Evolutionary conservation across 37 sponge, comb jelly and placozoan genomes (phyloP).

Genomic region (Cliona cf. orientalis): DNA sequence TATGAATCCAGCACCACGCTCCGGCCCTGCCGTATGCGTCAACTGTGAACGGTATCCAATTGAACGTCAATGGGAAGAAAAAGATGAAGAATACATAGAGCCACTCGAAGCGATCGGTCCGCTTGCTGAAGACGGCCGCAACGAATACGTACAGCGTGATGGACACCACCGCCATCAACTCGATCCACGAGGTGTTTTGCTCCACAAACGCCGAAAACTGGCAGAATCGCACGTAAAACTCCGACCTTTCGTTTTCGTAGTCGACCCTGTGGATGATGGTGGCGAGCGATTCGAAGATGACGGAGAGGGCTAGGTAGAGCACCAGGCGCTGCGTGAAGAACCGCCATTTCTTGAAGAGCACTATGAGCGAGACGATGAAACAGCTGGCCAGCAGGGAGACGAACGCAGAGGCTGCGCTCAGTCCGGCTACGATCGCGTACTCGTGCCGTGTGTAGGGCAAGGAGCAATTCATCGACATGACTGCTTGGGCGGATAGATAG

Average conservation of each 20-base stretch:
- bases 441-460: background rate
- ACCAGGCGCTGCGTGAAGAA: conserved; percentile 79
- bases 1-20: conserved; percentile 78
- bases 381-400: conserved; percentile 26
- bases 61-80: conserved; percentile 35
- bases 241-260: conserved; percentile 8
- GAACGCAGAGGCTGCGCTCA: background rate
- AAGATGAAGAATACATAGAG: conserved; percentile 34
- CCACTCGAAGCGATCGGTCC: conserved; percentile 1
- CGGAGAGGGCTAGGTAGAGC: conserved; percentile 66
- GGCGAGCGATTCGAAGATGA: conserved; percentile 34
- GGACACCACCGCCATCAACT: conserved; percentile 27
- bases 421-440: conserved; percentile 17
- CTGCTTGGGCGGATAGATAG: no score
- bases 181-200: background rate
- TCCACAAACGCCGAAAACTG: conserved; percentile 43
- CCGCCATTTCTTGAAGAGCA: conserved; percentile 79
- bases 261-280: conserved; percentile 36
- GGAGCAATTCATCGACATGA: no score
- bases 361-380: conserved; percentile 52
- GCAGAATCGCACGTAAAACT: background rate
- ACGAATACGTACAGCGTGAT: conserved; percentile 36
- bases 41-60: conserved; percentile 65
- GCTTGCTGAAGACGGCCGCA: conserved; percentile 10
- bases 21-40: conserved; percentile 66